Base-by-base conservation (phyloP, 2,888 invertebrate species). In the Seira ritae region DNA sequence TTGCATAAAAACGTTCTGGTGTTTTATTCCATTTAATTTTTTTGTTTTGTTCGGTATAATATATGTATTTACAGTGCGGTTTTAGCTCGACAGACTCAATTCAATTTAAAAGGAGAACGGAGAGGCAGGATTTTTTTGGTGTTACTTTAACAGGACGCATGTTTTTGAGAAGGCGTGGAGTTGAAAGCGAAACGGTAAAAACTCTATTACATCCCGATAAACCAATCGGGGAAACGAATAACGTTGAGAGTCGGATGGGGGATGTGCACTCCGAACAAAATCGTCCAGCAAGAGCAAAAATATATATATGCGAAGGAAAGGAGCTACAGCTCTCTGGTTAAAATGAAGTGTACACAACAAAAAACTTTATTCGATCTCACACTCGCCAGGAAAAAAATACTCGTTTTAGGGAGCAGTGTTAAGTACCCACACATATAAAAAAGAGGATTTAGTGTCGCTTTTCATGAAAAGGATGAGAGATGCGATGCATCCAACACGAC, bases 91-190 rank as follows among this genome's bases (percentile, higher is more conserved):
- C 68, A 68, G 12, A 65, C 68, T 73, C 80, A 80, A 80, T 73
- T 80, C 67, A 66, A 68, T 50, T 50, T 12, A 55, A 23, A 67
- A 17, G 17, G 66, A 72, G 62, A 79, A 60, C 23, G 55, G 70
- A 71, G 55, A 84, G 85, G 85, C 82, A 84, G 84, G 84, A 12
- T 50, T 50, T 50, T 42, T 50, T 50, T 50, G 50, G 86, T 80
- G 80, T 81, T 81, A 70, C 74, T 79, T 69, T 80, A 84, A 78
- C 76, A 87, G 87, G 86, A 88, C 88, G 88, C 88, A 88, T 88
- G 87, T 87, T 87, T 88, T 85, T 85, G 80, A 84, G 87, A 87
- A 88, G 88, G 88, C 88, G 88, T 88, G 88, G 88, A 87, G 86
- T 87, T 84, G 84, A 87, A 88, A 88, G 87, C 87, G 87, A 87